Evolutionary conservation across 2,797 vertebrate genomes (phyloP).

Genomic region (Hirundo rustica): DNA sequence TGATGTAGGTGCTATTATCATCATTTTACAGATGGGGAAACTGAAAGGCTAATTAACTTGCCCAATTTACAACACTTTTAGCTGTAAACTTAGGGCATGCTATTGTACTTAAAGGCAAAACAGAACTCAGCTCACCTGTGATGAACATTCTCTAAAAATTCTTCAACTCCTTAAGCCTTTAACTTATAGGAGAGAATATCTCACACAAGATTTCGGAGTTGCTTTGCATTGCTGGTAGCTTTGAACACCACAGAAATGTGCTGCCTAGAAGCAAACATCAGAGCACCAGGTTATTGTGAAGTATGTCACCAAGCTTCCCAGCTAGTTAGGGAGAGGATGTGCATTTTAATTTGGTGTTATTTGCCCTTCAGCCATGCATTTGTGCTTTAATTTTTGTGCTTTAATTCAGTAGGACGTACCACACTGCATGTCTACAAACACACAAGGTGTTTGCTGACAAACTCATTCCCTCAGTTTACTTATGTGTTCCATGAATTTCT

Average conservation of each 20-base stretch:
- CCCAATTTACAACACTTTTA: conserved; percentile 43
- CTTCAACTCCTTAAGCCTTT: background rate
- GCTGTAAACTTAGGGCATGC: conserved; percentile 30
- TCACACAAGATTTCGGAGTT: background rate
- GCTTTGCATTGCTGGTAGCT: background rate
- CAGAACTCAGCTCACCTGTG: conserved; percentile 17
- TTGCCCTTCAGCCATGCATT: background rate
- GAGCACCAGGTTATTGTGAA: background rate
- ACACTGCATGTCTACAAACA: background rate
- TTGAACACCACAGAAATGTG: background rate
- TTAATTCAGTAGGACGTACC: background rate
- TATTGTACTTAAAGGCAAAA: conserved; percentile 17
- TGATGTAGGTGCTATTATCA: conserved; percentile 43
- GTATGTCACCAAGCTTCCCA: background rate
- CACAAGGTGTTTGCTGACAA: background rate
- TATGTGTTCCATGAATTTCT: conserved; percentile 82
- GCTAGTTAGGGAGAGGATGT: background rate
- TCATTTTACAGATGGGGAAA: conserved; percentile 51
- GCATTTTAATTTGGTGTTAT: background rate
- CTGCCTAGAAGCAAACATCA: background rate
- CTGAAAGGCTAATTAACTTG: conserved; percentile 46
- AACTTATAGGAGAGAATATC: background rate
- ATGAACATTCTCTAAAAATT: background rate
- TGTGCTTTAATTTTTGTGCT: background rate
- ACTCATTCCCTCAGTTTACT: conserved; percentile 68